Evolutionary conservation across 1,140 invertebrate genomes (phyloP), one percentile per base, ranked within the genome.

Genomic region (Hermetia illucens): DNA sequence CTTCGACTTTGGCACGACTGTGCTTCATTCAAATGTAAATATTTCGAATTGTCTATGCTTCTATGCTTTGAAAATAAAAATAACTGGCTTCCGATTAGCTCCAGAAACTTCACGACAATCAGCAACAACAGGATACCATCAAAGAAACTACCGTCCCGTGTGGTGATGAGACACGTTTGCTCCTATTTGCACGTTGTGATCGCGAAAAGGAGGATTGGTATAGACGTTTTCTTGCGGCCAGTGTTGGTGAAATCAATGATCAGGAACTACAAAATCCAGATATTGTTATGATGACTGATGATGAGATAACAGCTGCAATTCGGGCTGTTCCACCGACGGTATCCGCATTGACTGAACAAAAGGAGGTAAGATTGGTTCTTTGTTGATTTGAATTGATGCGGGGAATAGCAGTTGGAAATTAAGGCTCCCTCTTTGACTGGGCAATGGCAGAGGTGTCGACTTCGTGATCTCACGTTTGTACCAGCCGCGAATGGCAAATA

Each of bases 141-240:
- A 48, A 42, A 4, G 50, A 56, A 4, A 47, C 50, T 2, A 49
- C 42, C 3, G 39, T 60, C 8, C 52, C 55, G 2, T 53, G 53
- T 20, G 56, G 55, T 20, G 58, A 61, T 47, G 58, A 61, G 40
- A 47, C 52, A 27, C 49, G 55, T 20, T 53, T 68, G 13, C 78
- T 76, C 51, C 57, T 93, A 35, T 92, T 93, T 63, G 76, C 83
- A 3, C 67, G 88, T 42, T 78, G 80, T 35, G 77, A 82, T 49
- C 63, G 85, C 33, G 84, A 92, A 47, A 93, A 93, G 58, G 88
- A 92, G 63, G 77, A 89, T 48, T 93, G 89, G 88, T 59, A 55
- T 48, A 49, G 56, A 12, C 52, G 57, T 20, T 59, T 61, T 21
- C n/a, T 31, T 1, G 36, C 48, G n/a, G 58, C 55, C 25, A 59